phyloP scores from a whole-genome alignment of 2,888 invertebrate genomes.

The Tenthredo notha region DNA sequence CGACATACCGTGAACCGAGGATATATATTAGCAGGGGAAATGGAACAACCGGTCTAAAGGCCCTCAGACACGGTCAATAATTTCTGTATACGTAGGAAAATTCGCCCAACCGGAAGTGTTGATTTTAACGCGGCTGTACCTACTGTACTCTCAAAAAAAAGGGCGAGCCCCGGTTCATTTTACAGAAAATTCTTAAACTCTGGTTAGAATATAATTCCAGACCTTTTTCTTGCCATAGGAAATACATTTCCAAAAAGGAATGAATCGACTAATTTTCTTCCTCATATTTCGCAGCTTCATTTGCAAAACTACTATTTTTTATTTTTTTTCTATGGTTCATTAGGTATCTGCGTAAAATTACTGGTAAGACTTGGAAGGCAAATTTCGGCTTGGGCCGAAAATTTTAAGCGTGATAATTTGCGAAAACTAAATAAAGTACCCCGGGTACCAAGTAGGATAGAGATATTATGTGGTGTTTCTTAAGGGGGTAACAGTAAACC shows the following conservation, averaged over 20 bases:
- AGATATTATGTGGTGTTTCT: not conserved
- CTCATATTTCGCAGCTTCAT: not conserved
- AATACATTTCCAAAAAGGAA: not conserved
- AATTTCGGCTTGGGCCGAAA: not conserved
- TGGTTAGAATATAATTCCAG: not conserved
- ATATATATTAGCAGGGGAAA: constrained; percentile 18
- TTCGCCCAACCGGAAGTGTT: constrained; percentile 39
- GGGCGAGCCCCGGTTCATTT: not conserved
- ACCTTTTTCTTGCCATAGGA: not conserved
- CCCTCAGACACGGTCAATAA: constrained; percentile 34
- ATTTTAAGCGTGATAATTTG: not conserved
- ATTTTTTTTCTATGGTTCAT: too few relatives aligned
- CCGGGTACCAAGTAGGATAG: not conserved
- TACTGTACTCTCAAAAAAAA: not conserved
- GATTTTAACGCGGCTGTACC: constrained; percentile 28
- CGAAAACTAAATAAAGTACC: not conserved
- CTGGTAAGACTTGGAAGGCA: not conserved
- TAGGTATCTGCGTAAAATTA: not conserved
- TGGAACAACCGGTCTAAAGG: constrained; percentile 20
- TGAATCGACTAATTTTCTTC: not conserved
- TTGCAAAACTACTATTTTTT: too few relatives aligned
- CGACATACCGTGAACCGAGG: not conserved
- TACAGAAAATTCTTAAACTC: not conserved
- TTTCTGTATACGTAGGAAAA: constrained; percentile 28
- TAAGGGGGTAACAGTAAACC: not conserved